These are phyloP conservation scores for Atlantisia rogersi DNA, from an alignment of 2,113 vertebrate genomes.

Conservation along the genomic window DNA sequence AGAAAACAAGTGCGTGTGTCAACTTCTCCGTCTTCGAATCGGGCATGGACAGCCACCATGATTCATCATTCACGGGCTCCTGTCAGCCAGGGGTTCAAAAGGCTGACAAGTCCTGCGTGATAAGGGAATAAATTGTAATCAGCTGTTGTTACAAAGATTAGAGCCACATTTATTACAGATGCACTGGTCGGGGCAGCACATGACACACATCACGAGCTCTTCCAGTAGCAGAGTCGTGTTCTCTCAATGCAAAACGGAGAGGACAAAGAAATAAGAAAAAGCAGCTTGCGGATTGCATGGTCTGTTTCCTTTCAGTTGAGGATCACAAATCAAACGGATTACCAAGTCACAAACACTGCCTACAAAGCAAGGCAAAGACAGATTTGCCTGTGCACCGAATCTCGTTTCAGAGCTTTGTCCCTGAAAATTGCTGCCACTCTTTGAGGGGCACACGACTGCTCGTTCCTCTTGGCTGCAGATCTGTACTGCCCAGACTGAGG, in stretches of 20 bases:
- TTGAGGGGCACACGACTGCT: neutral
- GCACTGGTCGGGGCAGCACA: neutral
- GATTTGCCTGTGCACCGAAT: neutral
- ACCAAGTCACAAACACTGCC: neutral
- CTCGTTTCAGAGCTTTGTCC: neutral
- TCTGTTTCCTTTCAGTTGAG: constrained; percentile 20
- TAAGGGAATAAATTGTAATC: constrained; percentile 32
- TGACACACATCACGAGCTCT: neutral
- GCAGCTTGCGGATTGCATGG: neutral
- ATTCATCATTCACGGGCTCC: neutral
- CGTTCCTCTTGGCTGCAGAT: neutral
- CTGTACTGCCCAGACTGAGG: neutral
- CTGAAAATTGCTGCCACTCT: neutral
- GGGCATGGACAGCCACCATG: neutral
- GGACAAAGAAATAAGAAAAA: neutral
- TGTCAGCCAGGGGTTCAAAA: neutral
- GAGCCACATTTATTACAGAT: constrained; percentile 15
- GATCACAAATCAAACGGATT: constrained; percentile 23
- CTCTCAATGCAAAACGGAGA: neutral
- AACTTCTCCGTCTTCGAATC: neutral
- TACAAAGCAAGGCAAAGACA: neutral
- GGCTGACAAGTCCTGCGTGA: constrained; percentile 1
- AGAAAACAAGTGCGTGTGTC: neutral
- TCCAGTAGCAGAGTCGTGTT: neutral
- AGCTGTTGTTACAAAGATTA: neutral